A percentile compares a stretch with the other conserved stretches of the same genome.
These are phyloP conservation scores for Nebria ingens DNA, from an alignment of 1,140 invertebrate genomes.

Conservation along the genomic window DNA sequence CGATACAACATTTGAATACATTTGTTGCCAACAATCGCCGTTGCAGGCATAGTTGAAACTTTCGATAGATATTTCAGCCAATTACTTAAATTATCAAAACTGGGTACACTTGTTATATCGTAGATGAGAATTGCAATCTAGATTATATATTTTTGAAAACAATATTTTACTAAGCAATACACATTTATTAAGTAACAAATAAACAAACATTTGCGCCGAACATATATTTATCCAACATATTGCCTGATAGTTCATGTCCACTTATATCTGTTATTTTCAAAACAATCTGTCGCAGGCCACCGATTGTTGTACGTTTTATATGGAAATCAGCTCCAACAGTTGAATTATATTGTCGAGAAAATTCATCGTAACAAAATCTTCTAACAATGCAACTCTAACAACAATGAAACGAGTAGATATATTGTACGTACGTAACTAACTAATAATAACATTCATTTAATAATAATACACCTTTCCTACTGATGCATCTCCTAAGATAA, in stretches of 20 bases:
- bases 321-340: conserved; percentile 78
- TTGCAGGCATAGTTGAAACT: conserved; percentile 42
- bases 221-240: conserved; percentile 78
- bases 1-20: conserved; percentile 45
- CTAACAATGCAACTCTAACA: conserved; percentile 57
- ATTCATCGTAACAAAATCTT: conserved; percentile 64
- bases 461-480: conserved; percentile 66
- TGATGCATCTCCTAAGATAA: conserved; percentile 66
- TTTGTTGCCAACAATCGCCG: conserved; percentile 80
- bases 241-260: conserved; percentile 58
- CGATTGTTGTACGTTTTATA: conserved; percentile 56
- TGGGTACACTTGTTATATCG: conserved; percentile 72
- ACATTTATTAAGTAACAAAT: background rate
- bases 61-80: conserved; percentile 62
- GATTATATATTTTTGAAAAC: no score
- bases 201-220: conserved; percentile 63
- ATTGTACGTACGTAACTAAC: conserved; percentile 7
- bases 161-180: conserved; percentile 16
- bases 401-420: no score
- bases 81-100: conserved; percentile 64
- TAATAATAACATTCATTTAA: conserved; percentile 6
- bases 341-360: conserved; percentile 58
- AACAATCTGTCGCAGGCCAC: conserved; percentile 54
- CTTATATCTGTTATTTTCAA: conserved; percentile 79
- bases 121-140: conserved; percentile 77